A percentile compares a stretch with the other conserved stretches of the same genome.
Conservation (phyloP, 2,888 invertebrate genomes). For the Ophion ellenae region DNA sequence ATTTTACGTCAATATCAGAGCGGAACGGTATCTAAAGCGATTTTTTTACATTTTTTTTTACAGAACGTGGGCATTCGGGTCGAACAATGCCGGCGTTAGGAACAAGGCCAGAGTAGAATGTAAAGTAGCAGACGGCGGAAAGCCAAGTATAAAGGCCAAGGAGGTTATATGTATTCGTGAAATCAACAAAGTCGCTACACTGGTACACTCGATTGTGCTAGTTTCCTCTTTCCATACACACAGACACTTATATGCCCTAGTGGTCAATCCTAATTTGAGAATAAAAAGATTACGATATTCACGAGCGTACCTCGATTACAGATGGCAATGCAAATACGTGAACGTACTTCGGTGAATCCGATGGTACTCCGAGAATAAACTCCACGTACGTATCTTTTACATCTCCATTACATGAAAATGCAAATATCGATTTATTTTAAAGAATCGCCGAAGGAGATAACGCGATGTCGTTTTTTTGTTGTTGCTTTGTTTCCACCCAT, state of each 20-base stretch:
- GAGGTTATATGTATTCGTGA: slow-evolving; percentile 58
- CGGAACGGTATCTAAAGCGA: not conserved
- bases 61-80: not conserved
- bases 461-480: not conserved
- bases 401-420: slow-evolving; percentile 51
- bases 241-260: not conserved
- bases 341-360: slow-evolving; percentile 37
- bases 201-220: slow-evolving; percentile 36
- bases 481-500: slow-evolving; percentile 18
- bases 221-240: slow-evolving; percentile 4
- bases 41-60: not conserved
- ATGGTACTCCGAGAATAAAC: slow-evolving; percentile 9
- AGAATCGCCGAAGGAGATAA: slow-evolving; percentile 50
- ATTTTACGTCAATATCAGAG: not conserved
- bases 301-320: slow-evolving; percentile 35
- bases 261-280: not conserved
- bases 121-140: slow-evolving; percentile 34
- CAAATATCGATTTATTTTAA: slow-evolving; percentile 59
- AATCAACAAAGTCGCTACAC: slow-evolving; percentile 40
- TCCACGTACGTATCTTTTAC: not conserved
- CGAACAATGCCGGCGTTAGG: slow-evolving; percentile 13
- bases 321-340: slow-evolving; percentile 43
- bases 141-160: slow-evolving; percentile 55
- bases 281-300: slow-evolving; percentile 21
- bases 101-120: slow-evolving; percentile 62